A percentile compares a stretch with the other conserved stretches of the same genome.
Evolutionary conservation across 1,140 invertebrate species (phyloP).

Genomic region (Ditylenchus dipsaci): DNA sequence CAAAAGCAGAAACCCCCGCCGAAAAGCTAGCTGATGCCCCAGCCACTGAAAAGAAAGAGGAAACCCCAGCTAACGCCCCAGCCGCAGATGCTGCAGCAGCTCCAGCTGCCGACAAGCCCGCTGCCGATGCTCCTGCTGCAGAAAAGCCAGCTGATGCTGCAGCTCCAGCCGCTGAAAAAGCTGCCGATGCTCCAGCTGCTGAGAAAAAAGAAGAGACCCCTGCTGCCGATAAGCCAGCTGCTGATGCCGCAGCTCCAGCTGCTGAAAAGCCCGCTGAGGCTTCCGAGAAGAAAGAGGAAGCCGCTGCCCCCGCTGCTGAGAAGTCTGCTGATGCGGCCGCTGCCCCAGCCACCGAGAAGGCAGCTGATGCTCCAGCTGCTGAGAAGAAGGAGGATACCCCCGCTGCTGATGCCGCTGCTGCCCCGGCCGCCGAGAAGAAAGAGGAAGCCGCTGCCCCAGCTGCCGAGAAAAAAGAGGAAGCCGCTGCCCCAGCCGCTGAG

Average conservation of each 20-base stretch:
- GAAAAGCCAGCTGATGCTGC: background rate
- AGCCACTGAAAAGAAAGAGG: background rate
- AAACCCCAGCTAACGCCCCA: background rate
- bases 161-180: background rate
- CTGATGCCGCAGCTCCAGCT: background rate
- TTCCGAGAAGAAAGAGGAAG: conserved; percentile 2
- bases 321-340: background rate
- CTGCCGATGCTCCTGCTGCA: background rate
- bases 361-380: background rate
- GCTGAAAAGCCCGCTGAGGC: conserved; percentile 1
- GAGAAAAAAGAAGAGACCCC: background rate
- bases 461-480: conserved; percentile 8
- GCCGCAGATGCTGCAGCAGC: background rate
- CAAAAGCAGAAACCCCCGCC: background rate
- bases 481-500: background rate
- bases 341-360: background rate
- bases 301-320: background rate
- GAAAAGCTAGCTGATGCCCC: background rate
- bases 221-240: background rate
- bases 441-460: background rate
- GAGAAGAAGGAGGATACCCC: too few relatives aligned
- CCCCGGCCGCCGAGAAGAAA: background rate
- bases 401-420: conserved; percentile 3
- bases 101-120: background rate
- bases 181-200: background rate